Evolutionary conservation across 2,797 vertebrate species (phyloP).

Genomic region (Menidia menidia): DNA sequence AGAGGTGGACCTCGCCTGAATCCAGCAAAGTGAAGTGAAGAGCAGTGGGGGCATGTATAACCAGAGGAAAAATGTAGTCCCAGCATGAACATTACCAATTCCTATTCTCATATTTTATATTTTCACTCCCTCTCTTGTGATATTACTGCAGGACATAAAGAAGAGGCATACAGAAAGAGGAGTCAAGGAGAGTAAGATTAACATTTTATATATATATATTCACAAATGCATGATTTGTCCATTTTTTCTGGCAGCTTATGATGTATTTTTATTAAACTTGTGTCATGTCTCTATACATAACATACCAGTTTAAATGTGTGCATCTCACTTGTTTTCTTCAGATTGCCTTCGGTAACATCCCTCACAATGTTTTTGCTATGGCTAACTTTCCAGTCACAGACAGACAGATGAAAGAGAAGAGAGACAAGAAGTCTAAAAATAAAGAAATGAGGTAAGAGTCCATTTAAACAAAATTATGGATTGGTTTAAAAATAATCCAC

Average conservation of each 20-base stretch:
- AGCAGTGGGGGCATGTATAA: too few species aligned
- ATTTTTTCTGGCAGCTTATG: background rate
- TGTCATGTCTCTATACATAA: background rate
- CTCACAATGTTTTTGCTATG: background rate
- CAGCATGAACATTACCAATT: too few species aligned
- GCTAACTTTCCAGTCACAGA: background rate
- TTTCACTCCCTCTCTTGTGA: too few species aligned
- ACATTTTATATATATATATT: too few species aligned
- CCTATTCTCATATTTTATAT: too few species aligned
- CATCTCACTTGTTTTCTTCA: background rate
- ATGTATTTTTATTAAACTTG: background rate
- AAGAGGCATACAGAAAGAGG: too few species aligned
- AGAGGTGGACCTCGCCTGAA: too few species aligned
- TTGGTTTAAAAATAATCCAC: background rate
- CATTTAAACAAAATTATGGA: background rate
- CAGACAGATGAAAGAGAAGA: background rate
- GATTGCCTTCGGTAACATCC: background rate
- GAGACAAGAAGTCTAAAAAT: background rate
- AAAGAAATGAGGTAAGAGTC: background rate
- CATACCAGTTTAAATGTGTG: background rate
- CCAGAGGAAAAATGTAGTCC: too few species aligned
- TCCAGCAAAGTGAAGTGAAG: too few species aligned
- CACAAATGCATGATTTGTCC: background rate
- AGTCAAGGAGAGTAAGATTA: too few species aligned
- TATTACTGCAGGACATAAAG: too few species aligned